phyloP scores from a whole-genome alignment of 37 sponge, comb jelly and placozoan genomes.

The Halichondria panicea region DNA sequence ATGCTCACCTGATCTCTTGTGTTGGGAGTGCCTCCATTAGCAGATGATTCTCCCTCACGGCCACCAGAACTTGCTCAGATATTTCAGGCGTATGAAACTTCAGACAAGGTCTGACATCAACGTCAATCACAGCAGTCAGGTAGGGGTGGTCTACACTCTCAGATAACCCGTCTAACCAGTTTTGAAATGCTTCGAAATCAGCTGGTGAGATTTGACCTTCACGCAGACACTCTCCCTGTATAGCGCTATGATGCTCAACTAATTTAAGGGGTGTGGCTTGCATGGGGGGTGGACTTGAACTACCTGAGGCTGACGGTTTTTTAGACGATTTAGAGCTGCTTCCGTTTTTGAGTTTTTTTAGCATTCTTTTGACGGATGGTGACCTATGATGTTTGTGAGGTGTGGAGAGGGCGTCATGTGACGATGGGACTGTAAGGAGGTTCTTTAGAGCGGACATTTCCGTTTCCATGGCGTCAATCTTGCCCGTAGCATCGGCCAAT shows the following conservation, averaged over 20 bases:
- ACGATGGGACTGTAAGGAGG: constrained; percentile 21
- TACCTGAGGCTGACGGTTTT: too few species aligned
- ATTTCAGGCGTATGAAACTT: too few species aligned
- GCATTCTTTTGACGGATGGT: constrained; percentile 31
- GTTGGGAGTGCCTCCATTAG: constrained; percentile 46
- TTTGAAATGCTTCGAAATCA: constrained; percentile 29
- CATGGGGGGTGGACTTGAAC: too few species aligned
- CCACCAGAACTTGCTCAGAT: constrained; percentile 42
- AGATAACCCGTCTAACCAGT: constrained; percentile 38
- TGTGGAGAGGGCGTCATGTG: neutral
- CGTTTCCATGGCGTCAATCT: constrained; percentile 76
- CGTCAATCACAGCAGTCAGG: constrained; percentile 4
- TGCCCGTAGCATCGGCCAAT: constrained; percentile 68
- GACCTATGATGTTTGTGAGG: constrained; percentile 26
- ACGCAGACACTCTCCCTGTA: constrained; percentile 16
- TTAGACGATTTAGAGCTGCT: too few species aligned
- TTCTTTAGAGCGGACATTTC: constrained; percentile 53
- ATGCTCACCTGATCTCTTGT: too few species aligned
- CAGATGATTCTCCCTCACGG: constrained; percentile 41
- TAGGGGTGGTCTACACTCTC: constrained; percentile 23
- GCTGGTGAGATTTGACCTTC: constrained; percentile 32
- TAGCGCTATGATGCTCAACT: constrained; percentile 32
- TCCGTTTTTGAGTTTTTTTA: neutral
- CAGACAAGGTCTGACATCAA: constrained; percentile 63
- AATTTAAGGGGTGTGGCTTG: too few species aligned